Evolutionary conservation across 2,113 vertebrate species (phyloP), one percentile per base, ranked within the genome.

Genomic region (Crotophaga sulcirostris): DNA sequence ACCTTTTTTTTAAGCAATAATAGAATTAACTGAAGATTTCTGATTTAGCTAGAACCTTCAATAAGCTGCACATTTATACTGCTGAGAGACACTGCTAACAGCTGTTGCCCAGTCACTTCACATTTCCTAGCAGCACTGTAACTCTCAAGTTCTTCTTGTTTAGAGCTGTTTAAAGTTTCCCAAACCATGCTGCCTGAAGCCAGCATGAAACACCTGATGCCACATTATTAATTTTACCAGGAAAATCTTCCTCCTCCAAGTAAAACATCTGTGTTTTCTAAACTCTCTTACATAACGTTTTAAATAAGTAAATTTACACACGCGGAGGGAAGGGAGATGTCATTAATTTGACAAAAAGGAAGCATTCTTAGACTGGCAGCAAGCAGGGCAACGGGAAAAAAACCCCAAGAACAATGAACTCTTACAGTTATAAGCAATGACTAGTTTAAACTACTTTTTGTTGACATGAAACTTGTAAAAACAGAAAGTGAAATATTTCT

Each of bases 401-500:
- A 44, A 69, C 82, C 52, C 20, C 26, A 82, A 26, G 21, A 73
- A 56, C n/a, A 83, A 88, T 16, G 20, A 92, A 56, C 31, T 74
- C 56, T 47, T 59, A 64, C 25, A 89, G 29, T 81, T 81, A 73
- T 28, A 83, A 72, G 78, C 54, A 85, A 40, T 58, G 72, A 68
- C 29, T 15, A 79, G 20, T 68, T 94, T 76, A 56, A 93, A 79
- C 63, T 76, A 60, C 49, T 69, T 84, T 86, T 73, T 85, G 24
- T 40, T 60, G 87, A 33, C 66, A 87, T 67, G 59, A 87, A 81
- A 81, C 56, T 63, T 86, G 31, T 49, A 59, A 86, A 89, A 96
- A 84, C 55, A 95, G 84, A 86, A 77, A 42, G 40, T 52, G 38
- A 95, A 89, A 38, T 89, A 93, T 82, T 95, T 91, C 78, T 94